A percentile compares a stretch with the other conserved stretches of the same genome.
These are phyloP conservation scores for Plectrocnemia conspersa DNA, from an alignment of 1,140 invertebrate species.

Conservation along the genomic window DNA sequence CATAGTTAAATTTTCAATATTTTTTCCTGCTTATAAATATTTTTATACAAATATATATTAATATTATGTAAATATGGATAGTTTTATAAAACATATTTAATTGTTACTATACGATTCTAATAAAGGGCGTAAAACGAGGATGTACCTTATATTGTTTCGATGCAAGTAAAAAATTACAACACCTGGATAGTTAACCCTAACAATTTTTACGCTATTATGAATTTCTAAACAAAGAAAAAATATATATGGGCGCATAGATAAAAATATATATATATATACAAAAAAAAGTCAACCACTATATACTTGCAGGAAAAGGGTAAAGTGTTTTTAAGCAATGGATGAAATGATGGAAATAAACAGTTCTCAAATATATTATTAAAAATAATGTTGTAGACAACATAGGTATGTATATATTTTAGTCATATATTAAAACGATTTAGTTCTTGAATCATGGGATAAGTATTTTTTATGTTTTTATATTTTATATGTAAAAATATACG, in stretches of 20 bases:
- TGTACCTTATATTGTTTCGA: neutral
- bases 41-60: too few species aligned
- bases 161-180: slow-evolving; percentile 6
- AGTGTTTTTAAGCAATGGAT: slow-evolving; percentile 16
- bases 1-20: too few species aligned
- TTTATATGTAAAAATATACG: too few species aligned
- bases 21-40: too few species aligned
- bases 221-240: slow-evolving; percentile 21
- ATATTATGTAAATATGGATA: neutral
- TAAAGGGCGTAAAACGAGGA: too few species aligned
- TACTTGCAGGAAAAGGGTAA: slow-evolving; percentile 6
- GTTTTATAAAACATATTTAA: neutral
- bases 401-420: too few species aligned
- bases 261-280: slow-evolving; percentile 29
- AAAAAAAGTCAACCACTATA: slow-evolving; percentile 18
- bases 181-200: slow-evolving; percentile 11
- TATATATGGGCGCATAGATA: slow-evolving; percentile 14
- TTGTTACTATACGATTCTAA: slow-evolving; percentile 5
- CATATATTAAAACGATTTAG: too few species aligned
- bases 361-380: too few species aligned
- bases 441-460: too few species aligned
- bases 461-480: too few species aligned
- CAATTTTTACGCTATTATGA: slow-evolving; percentile 14
- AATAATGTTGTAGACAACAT: too few species aligned
- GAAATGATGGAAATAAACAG: slow-evolving; percentile 22